These are phyloP conservation scores for Oscheius sp. DNA, from an alignment of 2,888 invertebrate species.

Conservation along the genomic window DNA sequence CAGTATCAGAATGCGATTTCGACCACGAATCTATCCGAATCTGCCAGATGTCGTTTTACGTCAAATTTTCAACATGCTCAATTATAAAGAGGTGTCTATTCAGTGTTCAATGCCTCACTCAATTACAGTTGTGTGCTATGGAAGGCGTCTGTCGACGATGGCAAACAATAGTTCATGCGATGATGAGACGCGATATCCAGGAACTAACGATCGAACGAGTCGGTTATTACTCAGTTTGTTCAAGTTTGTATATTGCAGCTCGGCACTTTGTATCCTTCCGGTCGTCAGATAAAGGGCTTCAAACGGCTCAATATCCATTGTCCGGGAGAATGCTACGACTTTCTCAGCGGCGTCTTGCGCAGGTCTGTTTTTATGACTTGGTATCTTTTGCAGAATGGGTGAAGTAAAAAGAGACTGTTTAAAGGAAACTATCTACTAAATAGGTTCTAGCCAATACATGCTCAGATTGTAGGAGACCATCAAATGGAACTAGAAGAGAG, in stretches of 20 bases:
- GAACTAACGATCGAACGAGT: slow-evolving; percentile 56
- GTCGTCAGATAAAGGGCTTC: slow-evolving; percentile 51
- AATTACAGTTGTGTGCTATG: slow-evolving; percentile 44
- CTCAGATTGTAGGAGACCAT: no score
- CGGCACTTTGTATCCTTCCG: slow-evolving; percentile 46
- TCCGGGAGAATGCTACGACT: slow-evolving; percentile 51
- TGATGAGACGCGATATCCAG: slow-evolving; percentile 50
- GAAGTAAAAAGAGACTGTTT: not conserved
- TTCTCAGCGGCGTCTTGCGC: slow-evolving; percentile 54
- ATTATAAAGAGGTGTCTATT: slow-evolving; percentile 38
- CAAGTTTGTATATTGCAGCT: slow-evolving; percentile 37
- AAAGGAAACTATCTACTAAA: no score
- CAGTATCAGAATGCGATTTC: slow-evolving; percentile 8
- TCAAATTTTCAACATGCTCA: slow-evolving; percentile 45
- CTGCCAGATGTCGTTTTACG: slow-evolving; percentile 57
- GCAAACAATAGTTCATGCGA: slow-evolving; percentile 49
- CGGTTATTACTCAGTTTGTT: slow-evolving; percentile 8
- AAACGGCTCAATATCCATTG: slow-evolving; percentile 52
- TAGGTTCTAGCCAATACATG: no score
- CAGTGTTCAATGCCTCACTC: not conserved
- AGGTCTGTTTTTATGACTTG: slow-evolving; percentile 25
- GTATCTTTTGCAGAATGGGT: not conserved
- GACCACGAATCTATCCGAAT: slow-evolving; percentile 49
- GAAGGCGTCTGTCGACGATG: slow-evolving; percentile 58
- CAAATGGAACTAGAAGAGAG: no score